Percentiles rank a stretch among this genome's conserved stretches.
Conservation (phyloP, 2,888 invertebrate genomes). For the Drosophila merina region DNA sequence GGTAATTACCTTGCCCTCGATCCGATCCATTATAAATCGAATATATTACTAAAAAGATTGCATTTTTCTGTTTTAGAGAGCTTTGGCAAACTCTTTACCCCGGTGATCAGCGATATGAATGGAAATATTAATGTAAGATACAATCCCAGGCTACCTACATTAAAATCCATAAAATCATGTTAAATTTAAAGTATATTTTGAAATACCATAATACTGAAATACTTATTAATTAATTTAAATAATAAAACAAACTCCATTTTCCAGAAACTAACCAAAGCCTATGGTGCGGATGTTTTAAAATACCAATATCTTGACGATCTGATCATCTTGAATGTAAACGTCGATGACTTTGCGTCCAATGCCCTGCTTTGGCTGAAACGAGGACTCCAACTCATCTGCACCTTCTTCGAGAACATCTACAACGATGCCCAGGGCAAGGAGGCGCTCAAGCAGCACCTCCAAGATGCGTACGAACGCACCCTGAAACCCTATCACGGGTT, state of each 20-base stretch:
- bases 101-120: conserved; percentile 90
- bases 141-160: not conserved
- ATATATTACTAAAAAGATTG: not conserved
- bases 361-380: conserved; percentile 90
- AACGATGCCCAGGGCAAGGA: conserved; percentile 83
- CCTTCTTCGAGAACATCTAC: conserved; percentile 82
- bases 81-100: conserved; percentile 90
- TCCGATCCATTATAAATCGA: conserved; percentile 1
- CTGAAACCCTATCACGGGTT: conserved; percentile 91
- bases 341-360: conserved; percentile 86
- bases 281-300: conserved; percentile 85
- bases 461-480: conserved; percentile 88
- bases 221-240: too few relatives aligned
- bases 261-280: conserved; percentile 87
- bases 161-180: too few relatives aligned
- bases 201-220: too few relatives aligned
- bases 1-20: conserved; percentile 85
- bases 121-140: conserved; percentile 86
- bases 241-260: too few relatives aligned
- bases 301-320: conserved; percentile 88
- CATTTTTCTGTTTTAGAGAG: conserved; percentile 85
- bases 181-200: too few relatives aligned
- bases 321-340: conserved; percentile 86
- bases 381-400: conserved; percentile 82
- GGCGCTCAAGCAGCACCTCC: conserved; percentile 87